A percentile compares a stretch with the other conserved stretches of the same genome.
phyloP scores from a whole-genome alignment of 2,113 vertebrate genomes.

The Peromyscus polionotus region DNA sequence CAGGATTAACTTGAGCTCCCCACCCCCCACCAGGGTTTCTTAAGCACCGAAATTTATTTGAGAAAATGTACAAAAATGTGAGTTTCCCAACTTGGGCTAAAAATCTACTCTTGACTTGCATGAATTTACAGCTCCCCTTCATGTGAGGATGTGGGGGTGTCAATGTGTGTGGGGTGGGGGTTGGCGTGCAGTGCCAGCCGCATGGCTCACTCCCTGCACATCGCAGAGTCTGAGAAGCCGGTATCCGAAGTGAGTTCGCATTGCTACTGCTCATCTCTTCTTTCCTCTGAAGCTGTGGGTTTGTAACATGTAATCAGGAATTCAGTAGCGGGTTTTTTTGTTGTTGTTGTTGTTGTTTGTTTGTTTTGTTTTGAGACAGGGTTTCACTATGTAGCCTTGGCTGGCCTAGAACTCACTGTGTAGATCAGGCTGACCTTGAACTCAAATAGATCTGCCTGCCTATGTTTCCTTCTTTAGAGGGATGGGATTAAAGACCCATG shows the following conservation, averaged over 20 bases:
- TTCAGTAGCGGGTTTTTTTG: background rate
- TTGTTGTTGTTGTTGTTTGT: background rate
- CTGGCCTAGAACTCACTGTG: background rate
- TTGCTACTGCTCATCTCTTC: background rate
- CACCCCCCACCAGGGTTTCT: background rate
- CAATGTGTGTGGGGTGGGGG: background rate
- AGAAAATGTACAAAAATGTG: constrained; percentile 73
- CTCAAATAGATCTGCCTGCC: background rate
- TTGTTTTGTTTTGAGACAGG: background rate
- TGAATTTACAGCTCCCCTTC: constrained; percentile 58
- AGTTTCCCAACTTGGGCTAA: constrained; percentile 57
- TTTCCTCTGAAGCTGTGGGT: constrained; percentile 31
- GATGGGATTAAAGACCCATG: background rate
- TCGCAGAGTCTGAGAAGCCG: background rate
- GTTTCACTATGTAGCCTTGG: background rate
- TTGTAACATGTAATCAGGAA: constrained; percentile 34
- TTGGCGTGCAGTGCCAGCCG: background rate
- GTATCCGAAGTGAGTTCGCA: background rate
- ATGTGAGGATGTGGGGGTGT: background rate
- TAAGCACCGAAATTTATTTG: constrained; percentile 72
- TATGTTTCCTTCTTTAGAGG: background rate
- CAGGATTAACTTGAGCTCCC: constrained; percentile 61
- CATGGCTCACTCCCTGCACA: background rate
- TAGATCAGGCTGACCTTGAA: background rate
- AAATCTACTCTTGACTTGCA: constrained; percentile 48